Conservation (phyloP, 1,140 invertebrate genomes). For the Papilio dardanus region DNA sequence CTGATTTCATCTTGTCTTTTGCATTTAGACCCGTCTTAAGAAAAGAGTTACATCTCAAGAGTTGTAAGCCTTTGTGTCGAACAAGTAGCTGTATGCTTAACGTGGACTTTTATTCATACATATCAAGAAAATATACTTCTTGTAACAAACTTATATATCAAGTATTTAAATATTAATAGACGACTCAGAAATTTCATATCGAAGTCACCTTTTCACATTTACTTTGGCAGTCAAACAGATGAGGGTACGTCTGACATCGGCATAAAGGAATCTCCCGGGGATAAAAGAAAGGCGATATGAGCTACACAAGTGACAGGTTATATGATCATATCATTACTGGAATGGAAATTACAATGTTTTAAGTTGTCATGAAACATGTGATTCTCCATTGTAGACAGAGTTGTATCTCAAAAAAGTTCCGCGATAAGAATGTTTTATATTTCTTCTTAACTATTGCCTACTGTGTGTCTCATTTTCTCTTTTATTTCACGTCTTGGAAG, state of each 20-base stretch:
- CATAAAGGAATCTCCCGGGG: conserved; percentile 12
- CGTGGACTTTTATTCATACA: background rate
- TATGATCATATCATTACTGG: background rate
- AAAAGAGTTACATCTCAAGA: too few relatives aligned
- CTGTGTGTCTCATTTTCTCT: too few relatives aligned
- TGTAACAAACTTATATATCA: background rate
- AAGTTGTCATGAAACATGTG: too few relatives aligned
- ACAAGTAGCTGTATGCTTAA: background rate
- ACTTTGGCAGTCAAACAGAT: conserved; percentile 17
- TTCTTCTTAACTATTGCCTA: too few relatives aligned
- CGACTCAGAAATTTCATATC: conserved; percentile 15
- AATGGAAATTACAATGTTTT: background rate
- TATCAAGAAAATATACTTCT: background rate
- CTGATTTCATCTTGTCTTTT: too few relatives aligned
- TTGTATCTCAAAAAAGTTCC: too few relatives aligned
- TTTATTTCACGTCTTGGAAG: too few relatives aligned
- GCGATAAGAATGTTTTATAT: too few relatives aligned
- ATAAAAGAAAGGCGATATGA: conserved; percentile 15
- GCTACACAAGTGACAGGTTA: conserved; percentile 2
- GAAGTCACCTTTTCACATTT: conserved; percentile 19
- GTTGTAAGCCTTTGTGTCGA: background rate
- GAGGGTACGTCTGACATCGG: conserved; percentile 17
- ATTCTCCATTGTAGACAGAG: too few relatives aligned
- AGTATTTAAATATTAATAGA: conserved; percentile 17
- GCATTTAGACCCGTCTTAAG: too few relatives aligned